Evolutionary conservation across 1,140 invertebrate genomes (phyloP).

Genomic region (Olivierus martensii): DNA sequence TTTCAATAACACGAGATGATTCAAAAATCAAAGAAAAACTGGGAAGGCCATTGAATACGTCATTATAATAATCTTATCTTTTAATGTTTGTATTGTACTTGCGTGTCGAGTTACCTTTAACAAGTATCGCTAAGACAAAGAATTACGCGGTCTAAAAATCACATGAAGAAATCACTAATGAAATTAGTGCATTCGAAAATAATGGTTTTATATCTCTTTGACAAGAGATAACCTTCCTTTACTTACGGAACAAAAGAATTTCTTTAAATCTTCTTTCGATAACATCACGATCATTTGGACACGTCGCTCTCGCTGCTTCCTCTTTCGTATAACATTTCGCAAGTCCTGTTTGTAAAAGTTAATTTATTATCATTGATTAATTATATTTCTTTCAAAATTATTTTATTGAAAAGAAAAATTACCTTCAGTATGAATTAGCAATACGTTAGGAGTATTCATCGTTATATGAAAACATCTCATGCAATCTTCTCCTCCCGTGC

Average conservation of each 20-base stretch:
- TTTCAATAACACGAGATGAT: no score
- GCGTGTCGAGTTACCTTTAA: no score
- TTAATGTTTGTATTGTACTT: no score
- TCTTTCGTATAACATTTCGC: slow-evolving; percentile 48
- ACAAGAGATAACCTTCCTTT: background rate
- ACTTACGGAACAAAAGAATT: slow-evolving; percentile 18
- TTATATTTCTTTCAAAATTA: background rate
- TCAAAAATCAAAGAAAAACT: no score
- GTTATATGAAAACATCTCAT: slow-evolving; percentile 46
- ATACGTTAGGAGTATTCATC: slow-evolving; percentile 43
- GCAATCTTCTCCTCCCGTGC: slow-evolving; percentile 40
- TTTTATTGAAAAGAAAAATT: no score
- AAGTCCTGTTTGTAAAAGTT: slow-evolving; percentile 25
- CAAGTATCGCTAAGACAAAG: no score
- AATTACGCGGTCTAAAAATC: no score
- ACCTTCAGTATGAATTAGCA: slow-evolving; percentile 45
- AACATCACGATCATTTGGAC: slow-evolving; percentile 32
- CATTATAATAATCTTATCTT: no score
- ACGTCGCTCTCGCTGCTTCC: slow-evolving; percentile 41
- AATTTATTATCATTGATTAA: slow-evolving; percentile 25
- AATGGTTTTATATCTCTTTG: background rate
- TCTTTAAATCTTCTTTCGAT: slow-evolving; percentile 20
- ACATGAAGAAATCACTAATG: no score
- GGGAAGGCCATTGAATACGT: no score
- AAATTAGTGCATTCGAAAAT: no score